Conservation (phyloP, 2,797 vertebrate genomes). For the Glossophaga mutica region DNA sequence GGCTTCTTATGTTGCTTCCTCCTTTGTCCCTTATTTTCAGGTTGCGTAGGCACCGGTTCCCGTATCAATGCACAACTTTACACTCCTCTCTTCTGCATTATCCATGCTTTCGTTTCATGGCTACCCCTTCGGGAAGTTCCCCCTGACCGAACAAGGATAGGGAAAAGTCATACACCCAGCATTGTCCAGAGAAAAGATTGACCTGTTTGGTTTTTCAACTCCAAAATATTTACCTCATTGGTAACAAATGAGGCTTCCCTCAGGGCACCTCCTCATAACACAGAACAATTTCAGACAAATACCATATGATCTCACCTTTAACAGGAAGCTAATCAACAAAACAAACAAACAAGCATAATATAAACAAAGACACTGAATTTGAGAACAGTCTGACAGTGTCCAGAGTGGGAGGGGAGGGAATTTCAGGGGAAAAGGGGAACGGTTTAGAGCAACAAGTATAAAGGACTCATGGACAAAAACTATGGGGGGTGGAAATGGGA, state of each 20-base stretch:
- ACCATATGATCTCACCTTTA: too few species aligned
- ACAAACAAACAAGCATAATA: too few species aligned
- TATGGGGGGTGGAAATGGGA: too few species aligned
- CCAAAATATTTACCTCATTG: not conserved
- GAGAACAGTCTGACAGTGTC: too few species aligned
- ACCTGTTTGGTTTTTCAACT: not conserved
- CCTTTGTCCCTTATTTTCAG: not conserved
- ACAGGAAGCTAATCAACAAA: too few species aligned
- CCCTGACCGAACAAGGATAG: not conserved
- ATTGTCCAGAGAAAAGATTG: not conserved
- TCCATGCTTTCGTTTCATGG: not conserved
- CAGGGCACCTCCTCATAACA: not conserved
- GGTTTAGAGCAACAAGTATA: too few species aligned
- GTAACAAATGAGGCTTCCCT: not conserved
- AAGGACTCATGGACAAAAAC: too few species aligned
- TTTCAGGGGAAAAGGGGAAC: too few species aligned
- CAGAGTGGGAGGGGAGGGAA: too few species aligned
- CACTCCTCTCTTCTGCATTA: not conserved
- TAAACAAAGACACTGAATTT: too few species aligned
- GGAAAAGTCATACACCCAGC: not conserved
- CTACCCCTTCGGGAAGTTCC: not conserved
- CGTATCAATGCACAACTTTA: not conserved
- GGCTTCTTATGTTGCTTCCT: not conserved
- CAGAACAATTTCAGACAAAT: not conserved
- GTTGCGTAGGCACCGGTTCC: not conserved